Base-by-base conservation (phyloP, 2,113 vertebrate species). In the Turnix velox region DNA sequence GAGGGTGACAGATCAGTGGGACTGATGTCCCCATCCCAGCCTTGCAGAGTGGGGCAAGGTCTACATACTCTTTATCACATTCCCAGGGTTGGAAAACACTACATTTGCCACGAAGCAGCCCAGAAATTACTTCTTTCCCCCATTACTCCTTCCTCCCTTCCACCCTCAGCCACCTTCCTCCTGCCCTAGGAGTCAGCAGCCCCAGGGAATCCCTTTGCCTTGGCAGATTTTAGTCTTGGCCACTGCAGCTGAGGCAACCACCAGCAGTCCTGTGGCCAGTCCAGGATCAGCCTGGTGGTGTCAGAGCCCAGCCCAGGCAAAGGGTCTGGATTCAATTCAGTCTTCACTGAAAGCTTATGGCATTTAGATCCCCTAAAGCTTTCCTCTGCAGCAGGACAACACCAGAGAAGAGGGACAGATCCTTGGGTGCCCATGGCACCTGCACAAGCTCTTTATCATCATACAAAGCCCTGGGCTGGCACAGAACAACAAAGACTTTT, bases 381-480 rank as follows among this genome's bases (percentile, higher is more conserved):
- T 48, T 79, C 7, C 19, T 39, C 55, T 78, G 62, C 14, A 30
- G 27, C 45, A 68, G 48, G 18, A 79, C 4, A 18, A 5, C 31
- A 48, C 18, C 49, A 76, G 68, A 23, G 62, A 62, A 80, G 28
- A n/a, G 37, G 35, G 7, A 37, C 9, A 7, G 58, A 35, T n/a
- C 25, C 14, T 59, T 9, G 1, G 39, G 13, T 2, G 0, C 7
- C 39, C 14, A 5, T 14, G 25, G n/a, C 17, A 67, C 25, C 27
- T 14, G 1, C 15, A 66, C 4, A 0, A 20, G 62, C 9, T 7
- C 33, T 57, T 45, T 18, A n/a, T 51, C 20, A 35, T 27, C 59
- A 40, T 65, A 33, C 42, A 31, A 27, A 74, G 25, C 6, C 8
- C 33, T 2, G 13, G 10, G 31, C 30, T 83, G 58, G 42, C 27